These are phyloP conservation scores for Pontoporia blainvillei DNA, from an alignment of 2,113 vertebrate species.

Conservation along the genomic window DNA sequence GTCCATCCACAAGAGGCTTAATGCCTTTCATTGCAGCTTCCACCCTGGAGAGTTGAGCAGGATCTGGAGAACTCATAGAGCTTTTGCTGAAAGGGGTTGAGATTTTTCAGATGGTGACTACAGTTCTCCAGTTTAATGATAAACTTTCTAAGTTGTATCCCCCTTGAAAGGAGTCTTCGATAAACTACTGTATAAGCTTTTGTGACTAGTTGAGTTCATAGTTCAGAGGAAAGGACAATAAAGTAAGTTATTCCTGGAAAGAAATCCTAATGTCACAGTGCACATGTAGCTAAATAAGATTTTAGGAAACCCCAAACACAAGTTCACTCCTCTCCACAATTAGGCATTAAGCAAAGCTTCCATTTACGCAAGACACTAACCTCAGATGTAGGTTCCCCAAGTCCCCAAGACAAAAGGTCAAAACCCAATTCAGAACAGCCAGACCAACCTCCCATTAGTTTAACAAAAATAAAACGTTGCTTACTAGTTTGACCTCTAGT, in stretches of 20 bases:
- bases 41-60: neutral
- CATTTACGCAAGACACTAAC: neutral
- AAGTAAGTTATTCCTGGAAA: neutral
- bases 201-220: neutral
- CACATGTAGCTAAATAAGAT: neutral
- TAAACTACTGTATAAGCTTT: neutral
- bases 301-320: neutral
- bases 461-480: neutral
- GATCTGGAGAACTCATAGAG: neutral
- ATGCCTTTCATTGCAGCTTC: rapidly evolving
- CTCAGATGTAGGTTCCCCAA: neutral
- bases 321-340: neutral
- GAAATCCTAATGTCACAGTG: neutral
- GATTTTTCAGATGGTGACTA: neutral
- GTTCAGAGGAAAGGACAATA: neutral
- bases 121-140: neutral
- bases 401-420: neutral
- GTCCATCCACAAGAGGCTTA: rapidly evolving
- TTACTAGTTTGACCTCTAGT: neutral
- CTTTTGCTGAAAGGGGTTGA: too few species aligned
- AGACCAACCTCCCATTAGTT: neutral
- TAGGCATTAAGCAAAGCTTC: neutral
- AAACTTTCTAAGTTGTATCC: neutral
- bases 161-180: neutral
- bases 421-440: neutral